Conservation (phyloP, 2,888 invertebrate species). For the Perizoma affinitatum region DNA sequence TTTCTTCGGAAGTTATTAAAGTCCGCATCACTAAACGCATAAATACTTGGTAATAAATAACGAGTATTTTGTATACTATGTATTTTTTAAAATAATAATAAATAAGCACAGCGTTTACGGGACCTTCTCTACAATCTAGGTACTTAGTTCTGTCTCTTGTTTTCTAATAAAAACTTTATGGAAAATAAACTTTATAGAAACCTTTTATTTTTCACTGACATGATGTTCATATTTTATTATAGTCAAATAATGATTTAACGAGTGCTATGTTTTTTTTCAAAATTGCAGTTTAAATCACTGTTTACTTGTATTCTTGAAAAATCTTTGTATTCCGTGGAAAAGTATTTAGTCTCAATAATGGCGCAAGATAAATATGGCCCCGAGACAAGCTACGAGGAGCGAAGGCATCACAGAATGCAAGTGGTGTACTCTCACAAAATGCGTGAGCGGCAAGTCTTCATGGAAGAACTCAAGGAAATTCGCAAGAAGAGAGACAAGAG, state of each 20-base stretch:
- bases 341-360: slow-evolving; percentile 8
- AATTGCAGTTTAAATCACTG: slow-evolving; percentile 53
- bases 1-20: too few relatives aligned
- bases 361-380: slow-evolving; percentile 41
- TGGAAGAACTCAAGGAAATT: slow-evolving; percentile 66
- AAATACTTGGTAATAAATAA: not conserved
- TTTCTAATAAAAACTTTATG: too few relatives aligned
- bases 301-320: slow-evolving; percentile 5
- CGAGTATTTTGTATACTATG: too few relatives aligned
- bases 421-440: slow-evolving; percentile 60
- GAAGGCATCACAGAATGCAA: slow-evolving; percentile 51
- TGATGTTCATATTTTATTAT: too few relatives aligned
- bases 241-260: too few relatives aligned
- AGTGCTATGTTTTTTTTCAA: slow-evolving; percentile 48
- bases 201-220: too few relatives aligned
- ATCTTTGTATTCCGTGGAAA: slow-evolving; percentile 8
- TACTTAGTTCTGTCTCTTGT: too few relatives aligned
- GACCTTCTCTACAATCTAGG: too few relatives aligned
- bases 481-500: slow-evolving; percentile 52
- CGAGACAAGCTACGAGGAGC: slow-evolving; percentile 52
- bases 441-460: slow-evolving; percentile 62
- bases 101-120: too few relatives aligned
- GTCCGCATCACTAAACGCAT: too few relatives aligned
- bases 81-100: too few relatives aligned
- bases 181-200: too few relatives aligned